Evolutionary conservation across 2,113 vertebrate genomes (phyloP), one percentile per base, ranked within the genome.

Genomic region (Gasterosteus aculeatus): DNA sequence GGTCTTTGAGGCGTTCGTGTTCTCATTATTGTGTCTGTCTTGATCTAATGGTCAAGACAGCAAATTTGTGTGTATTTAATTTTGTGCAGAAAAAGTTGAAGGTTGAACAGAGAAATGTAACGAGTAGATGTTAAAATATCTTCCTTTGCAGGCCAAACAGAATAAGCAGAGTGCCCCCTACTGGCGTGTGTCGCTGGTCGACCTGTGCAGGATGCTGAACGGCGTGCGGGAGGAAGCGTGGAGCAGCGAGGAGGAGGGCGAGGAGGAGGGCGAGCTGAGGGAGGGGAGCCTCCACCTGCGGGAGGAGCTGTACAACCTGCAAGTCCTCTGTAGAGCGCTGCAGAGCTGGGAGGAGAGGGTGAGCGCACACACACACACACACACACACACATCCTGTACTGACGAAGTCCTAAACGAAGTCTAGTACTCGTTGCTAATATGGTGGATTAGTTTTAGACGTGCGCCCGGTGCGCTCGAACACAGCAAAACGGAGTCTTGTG

Each of bases 131-230:
- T n/a, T 1, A 7, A 22, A 11, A 39, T 0, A 0, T 56, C 15
- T 12, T 41, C n/a, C 53, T 60, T 4, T 72, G 42, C 78, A 92
- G 91, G 83, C 91, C 76, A 92, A 85, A 84, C 86, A 91, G 82
- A 88, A 69, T 78, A 95, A 94, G 92, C 94, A 94, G 90, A 95
- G 90, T 78, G 87, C 93, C 92, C 93, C 97, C 80, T 94, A 95
- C 88, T 97, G 97, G 97, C 96, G 95, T 42, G 85, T 95, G 89
- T 95, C 95, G n/a, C 92, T 99, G 73, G 87, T 95, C 83, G 96
- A 95, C 86, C 91, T 97, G 74, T 99, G 97, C 87, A 93, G 91
- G 80, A 81, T 96, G 84, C 53, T 97, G 78, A 94, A 90, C 71
- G 91, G 93, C 76, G 64, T 95, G 75, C 59, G 44, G 68, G 88